A percentile compares a stretch with the other conserved stretches of the same genome.
These are phyloP conservation scores for Arizona elegans DNA, from an alignment of 2,113 vertebrate genomes.

Conservation along the genomic window DNA sequence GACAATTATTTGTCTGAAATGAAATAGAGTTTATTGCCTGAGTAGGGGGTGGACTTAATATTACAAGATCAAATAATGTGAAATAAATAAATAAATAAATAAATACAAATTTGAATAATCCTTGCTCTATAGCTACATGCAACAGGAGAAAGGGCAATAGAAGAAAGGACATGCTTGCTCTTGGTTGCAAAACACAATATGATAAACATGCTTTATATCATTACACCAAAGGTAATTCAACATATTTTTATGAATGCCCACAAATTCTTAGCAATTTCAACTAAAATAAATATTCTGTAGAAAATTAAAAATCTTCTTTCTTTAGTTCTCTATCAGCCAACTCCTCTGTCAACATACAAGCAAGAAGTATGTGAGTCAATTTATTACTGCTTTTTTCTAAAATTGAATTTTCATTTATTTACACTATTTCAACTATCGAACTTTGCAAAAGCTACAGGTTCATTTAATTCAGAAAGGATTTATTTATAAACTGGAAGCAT, in stretches of 20 bases:
- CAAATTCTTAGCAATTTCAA: neutral
- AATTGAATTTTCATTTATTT: slow-evolving; percentile 33
- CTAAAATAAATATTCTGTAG: neutral
- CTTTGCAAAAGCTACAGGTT: slow-evolving; percentile 50
- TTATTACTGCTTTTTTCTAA: neutral
- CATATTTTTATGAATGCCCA: neutral
- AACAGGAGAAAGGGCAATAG: neutral
- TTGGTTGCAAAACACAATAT: neutral
- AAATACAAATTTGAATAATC: neutral
- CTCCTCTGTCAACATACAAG: neutral
- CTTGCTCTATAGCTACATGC: neutral
- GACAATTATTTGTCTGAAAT: no score
- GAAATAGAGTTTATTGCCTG: no score
- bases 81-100: neutral
- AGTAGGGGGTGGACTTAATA: no score
- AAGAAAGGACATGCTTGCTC: neutral
- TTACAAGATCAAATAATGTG: neutral
- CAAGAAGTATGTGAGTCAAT: neutral
- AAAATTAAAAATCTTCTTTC: neutral
- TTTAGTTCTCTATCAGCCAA: neutral
- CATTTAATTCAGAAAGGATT: slow-evolving; percentile 49
- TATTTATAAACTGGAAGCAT: slow-evolving; percentile 39
- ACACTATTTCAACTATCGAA: slow-evolving; percentile 33
- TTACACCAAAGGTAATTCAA: neutral
- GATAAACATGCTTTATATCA: neutral